Conservation (phyloP, 2,113 vertebrate genomes). For the Opisthocomus hoazin region DNA sequence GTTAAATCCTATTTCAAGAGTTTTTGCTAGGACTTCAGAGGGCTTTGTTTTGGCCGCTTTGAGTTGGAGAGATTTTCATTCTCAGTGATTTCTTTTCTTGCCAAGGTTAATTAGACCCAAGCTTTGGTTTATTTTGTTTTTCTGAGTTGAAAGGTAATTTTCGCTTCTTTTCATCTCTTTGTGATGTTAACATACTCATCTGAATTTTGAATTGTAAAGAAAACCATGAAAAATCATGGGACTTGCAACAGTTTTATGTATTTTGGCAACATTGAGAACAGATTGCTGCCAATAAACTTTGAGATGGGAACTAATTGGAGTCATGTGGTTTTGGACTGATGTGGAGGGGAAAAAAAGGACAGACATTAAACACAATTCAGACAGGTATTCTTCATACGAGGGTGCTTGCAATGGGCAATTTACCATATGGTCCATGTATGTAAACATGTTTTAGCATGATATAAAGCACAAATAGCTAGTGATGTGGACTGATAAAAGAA, state of each 20-base stretch:
- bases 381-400: conserved; percentile 55
- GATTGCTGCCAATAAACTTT: conserved; percentile 70
- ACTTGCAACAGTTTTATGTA: conserved; percentile 63
- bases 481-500: not conserved
- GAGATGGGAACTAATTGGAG: conserved; percentile 75
- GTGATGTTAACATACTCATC: conserved; percentile 48
- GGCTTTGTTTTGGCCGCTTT: not conserved
- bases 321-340: conserved; percentile 70
- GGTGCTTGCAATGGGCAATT: not conserved
- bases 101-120: conserved; percentile 52
- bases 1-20: conserved; percentile 39
- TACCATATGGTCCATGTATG: not conserved
- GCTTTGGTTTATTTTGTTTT: conserved; percentile 36
- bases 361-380: conserved; percentile 66
- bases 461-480: not conserved
- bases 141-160: conserved; percentile 56
- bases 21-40: conserved; percentile 40
- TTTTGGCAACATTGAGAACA: conserved; percentile 67
- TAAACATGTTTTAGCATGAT: not conserved
- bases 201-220: conserved; percentile 52
- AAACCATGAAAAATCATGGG: conserved; percentile 52
- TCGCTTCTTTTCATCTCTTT: conserved; percentile 53
- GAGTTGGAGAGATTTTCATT: conserved; percentile 16
- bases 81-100: conserved; percentile 14
- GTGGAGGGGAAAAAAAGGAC: conserved; percentile 46